Conservation (phyloP, 2,888 invertebrate species). For the Campoletis raptor region DNA sequence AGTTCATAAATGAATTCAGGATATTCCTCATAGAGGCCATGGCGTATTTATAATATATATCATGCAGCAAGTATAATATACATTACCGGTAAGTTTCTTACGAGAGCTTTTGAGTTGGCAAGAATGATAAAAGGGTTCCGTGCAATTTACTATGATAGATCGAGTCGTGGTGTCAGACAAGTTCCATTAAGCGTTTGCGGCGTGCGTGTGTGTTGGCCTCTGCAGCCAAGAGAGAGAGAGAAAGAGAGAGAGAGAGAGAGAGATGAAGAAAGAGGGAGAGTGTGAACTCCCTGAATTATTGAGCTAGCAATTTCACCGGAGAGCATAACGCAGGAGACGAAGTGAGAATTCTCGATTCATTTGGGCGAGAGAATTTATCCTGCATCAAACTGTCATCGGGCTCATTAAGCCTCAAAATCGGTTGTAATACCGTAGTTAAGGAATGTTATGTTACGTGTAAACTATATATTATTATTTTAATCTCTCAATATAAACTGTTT, state of each 20-base stretch:
- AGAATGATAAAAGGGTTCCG: conserved; percentile 72
- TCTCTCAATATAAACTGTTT: not conserved
- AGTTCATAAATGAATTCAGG: conserved; percentile 25
- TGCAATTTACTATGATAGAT: conserved; percentile 84
- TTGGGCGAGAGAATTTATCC: conserved; percentile 74
- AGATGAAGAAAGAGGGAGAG: not conserved
- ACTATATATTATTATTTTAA: not conserved
- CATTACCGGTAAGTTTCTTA: conserved; percentile 56
- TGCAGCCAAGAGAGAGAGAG: conserved; percentile 10
- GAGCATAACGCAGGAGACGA: conserved; percentile 14
- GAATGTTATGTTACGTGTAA: conserved; percentile 8
- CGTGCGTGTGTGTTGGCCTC: conserved; percentile 34
- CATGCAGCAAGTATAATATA: conserved; percentile 29
- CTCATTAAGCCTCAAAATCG: conserved; percentile 82
- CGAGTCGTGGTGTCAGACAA: conserved; percentile 80
- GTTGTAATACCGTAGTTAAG: conserved; percentile 74
- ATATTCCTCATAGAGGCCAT: not conserved
- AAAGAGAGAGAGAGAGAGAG: not conserved
- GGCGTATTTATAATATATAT: conserved; percentile 77
- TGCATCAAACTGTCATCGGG: conserved; percentile 82
- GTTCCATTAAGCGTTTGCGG: conserved; percentile 81
- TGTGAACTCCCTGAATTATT: conserved; percentile 81
- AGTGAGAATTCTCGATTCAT: conserved; percentile 36
- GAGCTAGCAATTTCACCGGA: conserved; percentile 81
- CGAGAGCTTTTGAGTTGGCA: conserved; percentile 50